Base-by-base conservation (phyloP, 2,888 invertebrate species). In the Lithosia quadra region DNA sequence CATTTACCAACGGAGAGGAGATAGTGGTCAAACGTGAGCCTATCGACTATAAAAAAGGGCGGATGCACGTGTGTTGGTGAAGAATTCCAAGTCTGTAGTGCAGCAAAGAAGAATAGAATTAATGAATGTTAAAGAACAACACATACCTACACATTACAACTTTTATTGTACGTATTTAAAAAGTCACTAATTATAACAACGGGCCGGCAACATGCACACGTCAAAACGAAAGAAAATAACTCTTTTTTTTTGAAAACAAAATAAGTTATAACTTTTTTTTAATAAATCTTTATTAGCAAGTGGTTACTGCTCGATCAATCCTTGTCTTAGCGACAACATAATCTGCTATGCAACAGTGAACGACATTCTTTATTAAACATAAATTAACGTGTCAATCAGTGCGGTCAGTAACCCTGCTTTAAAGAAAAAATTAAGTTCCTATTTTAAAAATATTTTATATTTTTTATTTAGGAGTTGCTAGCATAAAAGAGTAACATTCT, bases 281-380 rank as follows among this genome's bases (percentile, higher is more conserved):
- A 72, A 73, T 63, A 69, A 73, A 74, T 71, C 73, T 73, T 76
- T 72, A 78, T 75, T 76, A 72, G 73, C 71, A 69, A 67, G 57
- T n/a, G 39, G 39, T 18, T 63, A 65, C 71, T 79, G 76, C 75
- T 80, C 77, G 84, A 86, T 86, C 82, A 84, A 85, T 86, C 84
- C 79, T 79, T 57, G 72, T 69, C 73, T 49, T 64, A 69, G 77
- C 78, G 85, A 85, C 85, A 84, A 78, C 72, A 80, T 86, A 86
- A 86, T 86, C 84, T 80, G 72, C 76, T 70, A 73, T 79, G 77
- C 80, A 78, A 71, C 69, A 77, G 67, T 36, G 64, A 71, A 71
- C 74, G 73, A 72, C 78, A 67, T 75, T 68, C 64, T 74, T 74
- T 73, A 79, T 73, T 69, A 65, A 64, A 65, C 65, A 73, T 53